Evolutionary conservation across 1,140 invertebrate species (phyloP).

Genomic region (Lanistes nyassanus): DNA sequence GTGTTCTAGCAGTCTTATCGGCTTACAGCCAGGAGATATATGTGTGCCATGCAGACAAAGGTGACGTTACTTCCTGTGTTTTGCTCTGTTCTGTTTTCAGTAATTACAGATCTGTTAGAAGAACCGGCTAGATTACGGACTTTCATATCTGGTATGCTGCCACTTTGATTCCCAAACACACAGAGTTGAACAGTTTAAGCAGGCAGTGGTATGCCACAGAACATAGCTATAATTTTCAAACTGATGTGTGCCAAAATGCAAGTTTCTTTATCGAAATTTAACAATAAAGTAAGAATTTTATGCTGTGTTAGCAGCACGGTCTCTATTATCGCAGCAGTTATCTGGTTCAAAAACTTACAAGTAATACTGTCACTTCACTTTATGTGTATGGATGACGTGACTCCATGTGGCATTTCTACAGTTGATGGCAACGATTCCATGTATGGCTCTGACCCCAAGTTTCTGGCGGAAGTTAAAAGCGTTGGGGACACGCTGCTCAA

Average conservation of each 20-base stretch:
- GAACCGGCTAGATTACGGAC: background rate
- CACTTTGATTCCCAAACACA: no score
- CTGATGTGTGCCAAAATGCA: no score
- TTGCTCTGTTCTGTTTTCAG: background rate
- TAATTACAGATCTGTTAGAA: background rate
- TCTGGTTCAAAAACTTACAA: no score
- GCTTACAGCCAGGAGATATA: constrained; percentile 81
- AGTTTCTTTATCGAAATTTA: no score
- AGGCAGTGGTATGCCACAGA: no score
- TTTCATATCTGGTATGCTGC: no score
- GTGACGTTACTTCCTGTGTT: constrained; percentile 65
- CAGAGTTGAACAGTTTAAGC: no score
- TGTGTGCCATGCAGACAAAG: constrained; percentile 83
- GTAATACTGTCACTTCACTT: background rate
- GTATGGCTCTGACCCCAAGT: constrained; percentile 91
- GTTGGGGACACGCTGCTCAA: constrained; percentile 82
- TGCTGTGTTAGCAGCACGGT: no score
- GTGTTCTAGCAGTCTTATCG: constrained; percentile 79
- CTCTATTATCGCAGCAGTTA: no score
- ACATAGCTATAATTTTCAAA: no score
- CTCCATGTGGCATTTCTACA: constrained; percentile 66
- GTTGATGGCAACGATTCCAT: constrained; percentile 93
- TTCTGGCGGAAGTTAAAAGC: constrained; percentile 82
- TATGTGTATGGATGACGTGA: background rate
- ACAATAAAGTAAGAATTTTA: no score